Evolutionary conservation across 2,888 invertebrate genomes (phyloP).

Genomic region (Thereva unica): DNA sequence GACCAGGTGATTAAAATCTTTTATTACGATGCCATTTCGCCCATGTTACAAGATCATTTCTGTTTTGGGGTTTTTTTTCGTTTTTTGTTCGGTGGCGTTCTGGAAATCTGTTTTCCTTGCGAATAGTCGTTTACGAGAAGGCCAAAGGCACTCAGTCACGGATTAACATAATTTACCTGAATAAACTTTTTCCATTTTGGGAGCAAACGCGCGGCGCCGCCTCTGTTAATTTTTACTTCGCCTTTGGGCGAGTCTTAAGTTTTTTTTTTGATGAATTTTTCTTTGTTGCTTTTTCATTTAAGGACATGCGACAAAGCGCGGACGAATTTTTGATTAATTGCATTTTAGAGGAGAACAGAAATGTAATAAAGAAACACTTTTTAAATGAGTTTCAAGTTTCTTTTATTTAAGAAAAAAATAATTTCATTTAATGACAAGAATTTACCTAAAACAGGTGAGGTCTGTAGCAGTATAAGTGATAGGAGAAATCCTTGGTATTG

Average conservation of each 20-base stretch:
- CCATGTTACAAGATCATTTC: constrained; percentile 33
- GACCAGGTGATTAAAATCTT: constrained; percentile 37
- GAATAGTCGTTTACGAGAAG: constrained; percentile 39
- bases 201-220: constrained; percentile 8
- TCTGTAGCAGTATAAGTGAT: too few relatives aligned
- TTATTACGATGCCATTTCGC: constrained; percentile 33
- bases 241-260: constrained; percentile 7
- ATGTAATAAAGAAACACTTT: too few relatives aligned
- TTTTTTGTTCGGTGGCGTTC: neutral
- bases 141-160: constrained; percentile 27
- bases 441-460: too few relatives aligned
- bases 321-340: neutral
- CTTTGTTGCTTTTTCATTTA: constrained; percentile 11
- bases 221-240: constrained; percentile 27
- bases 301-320: constrained; percentile 13
- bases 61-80: too few relatives aligned
- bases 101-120: constrained; percentile 41
- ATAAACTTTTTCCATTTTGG: constrained; percentile 23
- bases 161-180: constrained; percentile 38
- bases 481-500: too few relatives aligned
- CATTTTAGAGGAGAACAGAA: too few relatives aligned
- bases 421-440: too few relatives aligned
- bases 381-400: too few relatives aligned
- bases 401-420: too few relatives aligned
- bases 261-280: constrained; percentile 23